Base-by-base conservation (phyloP, 2,888 invertebrate species). In the Mycalesis mineus region DNA sequence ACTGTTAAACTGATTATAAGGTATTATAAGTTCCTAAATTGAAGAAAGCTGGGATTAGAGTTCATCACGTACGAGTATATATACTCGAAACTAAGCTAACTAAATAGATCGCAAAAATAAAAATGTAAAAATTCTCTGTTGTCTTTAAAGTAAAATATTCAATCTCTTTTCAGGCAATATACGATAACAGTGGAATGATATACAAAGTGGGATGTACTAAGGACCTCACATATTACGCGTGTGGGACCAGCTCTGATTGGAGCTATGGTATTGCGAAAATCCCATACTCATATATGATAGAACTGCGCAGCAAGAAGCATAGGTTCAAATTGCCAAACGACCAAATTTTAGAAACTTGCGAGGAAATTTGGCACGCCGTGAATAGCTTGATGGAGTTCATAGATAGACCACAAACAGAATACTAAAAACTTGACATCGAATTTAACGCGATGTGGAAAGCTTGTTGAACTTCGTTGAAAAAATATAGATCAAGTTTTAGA, bases 171-270 rank as follows among this genome's bases (percentile, higher is more conserved):
- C 72, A 89, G 89, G 83, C 85, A 39, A 89, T 89, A 57, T 77
- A 75, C 63, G 80, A 88, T 42, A 76, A 72, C 14, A 76, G 73
- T 6, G 88, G 88, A 1, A 76, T 75, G 64, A 84, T 73, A 7
- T 89, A 88, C 64, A 86, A 82, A 68, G 89, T 88, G 4, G 89
- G 89, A 0, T 80, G 77, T 56, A 88, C 88, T 0, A 86, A 84
- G 62, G 89, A 89, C 58, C 69, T 89, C 41, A 89, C 88, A 0
- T 89, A 88, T 37, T 53, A 36, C 44, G 88, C 88, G 0, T 88
- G 87, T 40, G 88, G 88, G 0, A 88, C 88, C 41, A 86, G 88
- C 44, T 87, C 73, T 1, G 88, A 89, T 57, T 89, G 88, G 88
- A 86, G 88, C 50, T 88, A 89, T 55, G 79, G 74, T 0, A 75